These are phyloP conservation scores for Gorsachius magnificus DNA, from an alignment of 2,797 vertebrate species.

Conservation along the genomic window DNA sequence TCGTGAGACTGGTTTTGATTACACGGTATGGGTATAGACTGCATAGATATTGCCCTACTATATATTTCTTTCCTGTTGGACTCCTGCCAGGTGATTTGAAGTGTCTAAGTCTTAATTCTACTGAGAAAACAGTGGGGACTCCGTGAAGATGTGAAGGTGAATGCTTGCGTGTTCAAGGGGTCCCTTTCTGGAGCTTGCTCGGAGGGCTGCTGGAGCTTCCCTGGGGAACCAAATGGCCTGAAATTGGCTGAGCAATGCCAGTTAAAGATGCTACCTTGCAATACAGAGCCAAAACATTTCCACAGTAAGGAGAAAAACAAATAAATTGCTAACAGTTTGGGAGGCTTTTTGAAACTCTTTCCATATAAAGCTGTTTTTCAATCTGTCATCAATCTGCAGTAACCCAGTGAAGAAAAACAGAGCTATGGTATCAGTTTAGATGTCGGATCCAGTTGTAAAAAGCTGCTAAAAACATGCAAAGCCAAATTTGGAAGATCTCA, in stretches of 20 bases:
- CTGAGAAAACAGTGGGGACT: not conserved
- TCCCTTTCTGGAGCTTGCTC: not conserved
- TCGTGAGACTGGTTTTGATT: not conserved
- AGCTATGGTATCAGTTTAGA: constrained; percentile 26
- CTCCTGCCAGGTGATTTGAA: not conserved
- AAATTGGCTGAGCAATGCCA: not conserved
- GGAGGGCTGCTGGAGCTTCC: not conserved
- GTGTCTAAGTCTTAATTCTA: not conserved
- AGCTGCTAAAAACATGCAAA: constrained; percentile 40
- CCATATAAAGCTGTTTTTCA: constrained; percentile 49
- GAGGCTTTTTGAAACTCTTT: constrained; percentile 42
- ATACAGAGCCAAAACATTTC: constrained; percentile 4
- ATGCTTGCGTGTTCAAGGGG: not conserved
- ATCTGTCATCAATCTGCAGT: constrained; percentile 56
- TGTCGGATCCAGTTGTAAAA: constrained; percentile 47
- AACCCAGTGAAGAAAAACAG: constrained; percentile 30
- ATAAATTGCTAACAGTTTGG: constrained; percentile 26
- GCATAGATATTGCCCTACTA: not conserved
- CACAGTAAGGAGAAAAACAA: constrained; percentile 27
- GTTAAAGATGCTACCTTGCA: constrained; percentile 12
- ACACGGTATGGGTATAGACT: not conserved
- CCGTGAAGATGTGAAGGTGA: not conserved
- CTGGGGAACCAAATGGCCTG: constrained; percentile 3
- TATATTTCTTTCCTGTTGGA: not conserved
- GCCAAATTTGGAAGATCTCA: constrained; percentile 18